phyloP scores from a whole-genome alignment of 2,888 invertebrate species.

The Polydrusus pterygomalis region DNA sequence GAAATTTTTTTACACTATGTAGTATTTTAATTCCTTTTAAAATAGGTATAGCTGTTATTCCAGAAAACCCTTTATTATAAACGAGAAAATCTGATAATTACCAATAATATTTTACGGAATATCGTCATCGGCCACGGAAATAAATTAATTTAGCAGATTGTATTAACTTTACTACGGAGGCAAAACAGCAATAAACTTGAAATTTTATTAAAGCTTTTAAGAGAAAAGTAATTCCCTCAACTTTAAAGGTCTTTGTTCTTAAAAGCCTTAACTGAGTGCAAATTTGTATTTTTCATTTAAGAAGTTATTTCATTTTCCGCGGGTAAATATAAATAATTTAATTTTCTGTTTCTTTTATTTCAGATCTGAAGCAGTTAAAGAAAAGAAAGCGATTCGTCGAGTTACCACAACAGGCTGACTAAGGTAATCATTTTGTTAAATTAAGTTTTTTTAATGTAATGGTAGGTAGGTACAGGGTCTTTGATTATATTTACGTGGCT shows the following conservation, averaged over 20 bases:
- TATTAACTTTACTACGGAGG: constrained; percentile 19
- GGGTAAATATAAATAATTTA: too few species aligned
- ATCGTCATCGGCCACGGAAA: background rate
- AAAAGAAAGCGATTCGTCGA: too few species aligned
- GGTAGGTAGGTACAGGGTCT: too few species aligned
- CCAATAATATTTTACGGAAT: background rate
- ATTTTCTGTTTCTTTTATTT: background rate
- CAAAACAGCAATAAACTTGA: constrained; percentile 13
- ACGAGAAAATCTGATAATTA: too few species aligned
- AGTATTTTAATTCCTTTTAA: too few species aligned
- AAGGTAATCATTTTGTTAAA: background rate
- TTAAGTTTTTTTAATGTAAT: background rate
- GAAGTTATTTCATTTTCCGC: too few species aligned
- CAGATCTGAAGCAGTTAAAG: background rate
- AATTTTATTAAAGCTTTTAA: constrained; percentile 24
- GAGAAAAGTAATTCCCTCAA: constrained; percentile 28
- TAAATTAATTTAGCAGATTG: background rate
- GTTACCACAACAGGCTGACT: too few species aligned
- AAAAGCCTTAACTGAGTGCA: background rate
- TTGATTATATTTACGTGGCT: too few species aligned
- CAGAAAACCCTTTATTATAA: too few species aligned
- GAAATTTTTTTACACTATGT: too few species aligned
- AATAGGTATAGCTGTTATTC: too few species aligned
- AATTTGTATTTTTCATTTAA: background rate
- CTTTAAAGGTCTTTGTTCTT: constrained; percentile 9